phyloP scores from a whole-genome alignment of 2,113 vertebrate genomes.

The Theristicus caerulescens region DNA sequence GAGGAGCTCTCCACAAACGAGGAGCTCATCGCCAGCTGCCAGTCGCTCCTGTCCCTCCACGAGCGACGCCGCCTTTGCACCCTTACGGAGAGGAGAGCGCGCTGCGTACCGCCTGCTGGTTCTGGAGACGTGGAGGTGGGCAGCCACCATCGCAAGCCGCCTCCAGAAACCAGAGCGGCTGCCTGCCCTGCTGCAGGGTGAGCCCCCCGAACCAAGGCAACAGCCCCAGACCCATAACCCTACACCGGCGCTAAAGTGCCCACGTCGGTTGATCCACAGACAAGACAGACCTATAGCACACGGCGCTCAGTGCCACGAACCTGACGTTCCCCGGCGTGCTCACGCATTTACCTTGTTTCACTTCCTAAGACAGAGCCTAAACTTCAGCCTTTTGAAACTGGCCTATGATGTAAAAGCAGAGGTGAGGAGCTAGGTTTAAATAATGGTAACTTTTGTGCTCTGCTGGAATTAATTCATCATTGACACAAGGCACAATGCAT shows the following conservation, averaged over 20 bases:
- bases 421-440: conserved; percentile 74
- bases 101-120: rapidly evolving
- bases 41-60: rapidly evolving
- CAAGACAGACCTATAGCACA: rapidly evolving
- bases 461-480: conserved; percentile 93
- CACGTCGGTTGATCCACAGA: rapidly evolving
- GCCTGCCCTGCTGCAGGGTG: not conserved
- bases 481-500: conserved; percentile 84
- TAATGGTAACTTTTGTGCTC: conserved; percentile 87
- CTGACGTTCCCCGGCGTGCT: rapidly evolving
- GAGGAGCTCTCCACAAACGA: no score
- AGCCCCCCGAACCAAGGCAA: not conserved
- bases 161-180: not conserved
- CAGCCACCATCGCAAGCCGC: no score
- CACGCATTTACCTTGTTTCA: not conserved
- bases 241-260: rapidly evolving
- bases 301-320: rapidly evolving
- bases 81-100: not conserved
- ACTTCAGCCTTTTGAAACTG: conserved; percentile 69
- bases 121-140: not conserved
- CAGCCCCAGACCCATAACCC: rapidly evolving
- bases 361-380: conserved; percentile 66
- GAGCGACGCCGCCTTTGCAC: no score
- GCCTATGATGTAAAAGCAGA: conserved; percentile 70
- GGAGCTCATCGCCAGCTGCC: not conserved